Evolutionary conservation across 2,888 invertebrate genomes (phyloP).

Genomic region (Bibio marci): DNA sequence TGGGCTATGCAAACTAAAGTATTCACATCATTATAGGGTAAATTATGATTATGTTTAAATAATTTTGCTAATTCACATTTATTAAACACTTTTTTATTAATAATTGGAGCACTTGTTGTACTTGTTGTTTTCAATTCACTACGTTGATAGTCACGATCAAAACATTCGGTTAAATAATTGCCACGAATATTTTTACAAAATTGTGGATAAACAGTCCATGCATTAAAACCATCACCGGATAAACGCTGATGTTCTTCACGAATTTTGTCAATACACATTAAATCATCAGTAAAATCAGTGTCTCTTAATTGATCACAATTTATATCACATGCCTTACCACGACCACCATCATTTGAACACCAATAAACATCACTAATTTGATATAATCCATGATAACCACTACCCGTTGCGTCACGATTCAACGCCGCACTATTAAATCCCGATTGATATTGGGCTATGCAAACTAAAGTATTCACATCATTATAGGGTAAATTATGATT

Average conservation of each 20-base stretch:
- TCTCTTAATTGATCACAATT: conserved; percentile 43
- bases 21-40: conserved; percentile 34
- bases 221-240: conserved; percentile 50
- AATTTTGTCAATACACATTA: conserved; percentile 44
- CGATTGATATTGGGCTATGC: conserved; percentile 56
- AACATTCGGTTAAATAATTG: conserved; percentile 21
- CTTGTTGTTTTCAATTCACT: no score
- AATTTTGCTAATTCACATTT: conserved; percentile 52
- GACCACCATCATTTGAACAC: conserved; percentile 34
- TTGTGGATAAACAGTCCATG: conserved; percentile 22
- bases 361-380: conserved; percentile 56
- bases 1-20: conserved; percentile 58
- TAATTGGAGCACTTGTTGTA: no score
- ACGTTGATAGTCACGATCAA: conserved; percentile 8
- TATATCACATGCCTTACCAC: conserved; percentile 40
- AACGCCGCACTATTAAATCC: conserved; percentile 47
- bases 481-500: conserved; percentile 36
- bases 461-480: conserved; percentile 45
- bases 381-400: conserved; percentile 51
- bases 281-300: conserved; percentile 49
- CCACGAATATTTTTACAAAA: conserved; percentile 18
- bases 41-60: conserved; percentile 36
- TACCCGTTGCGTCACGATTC: conserved; percentile 31
- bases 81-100: no score
- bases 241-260: conserved; percentile 44